A percentile compares a stretch with the other conserved stretches of the same genome.
phyloP scores from a whole-genome alignment of 1,140 invertebrate species.

The Lepeophtheirus salmonis region DNA sequence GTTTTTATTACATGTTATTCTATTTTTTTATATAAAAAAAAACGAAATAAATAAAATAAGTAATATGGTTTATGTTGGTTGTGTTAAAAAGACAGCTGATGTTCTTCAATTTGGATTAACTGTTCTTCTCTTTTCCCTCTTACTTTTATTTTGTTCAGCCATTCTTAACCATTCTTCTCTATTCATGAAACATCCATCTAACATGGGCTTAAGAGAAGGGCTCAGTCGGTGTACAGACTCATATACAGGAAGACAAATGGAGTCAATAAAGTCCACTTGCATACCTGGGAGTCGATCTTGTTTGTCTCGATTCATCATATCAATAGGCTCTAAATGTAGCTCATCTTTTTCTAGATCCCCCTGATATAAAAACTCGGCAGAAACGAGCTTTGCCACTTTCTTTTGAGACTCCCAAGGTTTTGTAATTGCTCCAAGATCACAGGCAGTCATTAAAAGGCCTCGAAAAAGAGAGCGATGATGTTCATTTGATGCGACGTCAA shows the following conservation, averaged over 20 bases:
- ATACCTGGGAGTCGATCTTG: slow-evolving; percentile 80
- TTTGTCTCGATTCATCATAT: slow-evolving; percentile 91
- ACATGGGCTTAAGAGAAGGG: slow-evolving; percentile 50
- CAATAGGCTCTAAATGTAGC: slow-evolving; percentile 64
- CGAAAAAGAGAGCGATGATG: slow-evolving; percentile 56
- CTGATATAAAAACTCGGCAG: slow-evolving; percentile 87
- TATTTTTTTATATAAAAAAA: too few relatives aligned
- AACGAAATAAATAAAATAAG: too few relatives aligned
- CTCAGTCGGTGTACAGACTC: slow-evolving; percentile 68
- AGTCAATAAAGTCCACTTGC: slow-evolving; percentile 92
- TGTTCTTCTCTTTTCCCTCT: background rate
- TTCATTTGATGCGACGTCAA: slow-evolving; percentile 42
- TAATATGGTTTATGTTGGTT: too few relatives aligned
- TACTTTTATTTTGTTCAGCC: slow-evolving; percentile 28
- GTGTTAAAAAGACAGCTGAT: too few relatives aligned
- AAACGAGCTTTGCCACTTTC: slow-evolving; percentile 68
- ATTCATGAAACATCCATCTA: slow-evolving; percentile 64
- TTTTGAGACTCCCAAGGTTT: slow-evolving; percentile 90
- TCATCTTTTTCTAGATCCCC: slow-evolving; percentile 74
- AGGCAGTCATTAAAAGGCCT: slow-evolving; percentile 90
- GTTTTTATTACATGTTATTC: too few relatives aligned
- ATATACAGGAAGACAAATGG: slow-evolving; percentile 84
- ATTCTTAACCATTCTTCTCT: slow-evolving; percentile 59
- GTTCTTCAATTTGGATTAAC: too few relatives aligned
- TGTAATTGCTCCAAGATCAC: slow-evolving; percentile 82